Evolutionary conservation across 2,113 vertebrate species (phyloP), one percentile per base, ranked within the genome.

Genomic region (Recurvirostra avosetta): DNA sequence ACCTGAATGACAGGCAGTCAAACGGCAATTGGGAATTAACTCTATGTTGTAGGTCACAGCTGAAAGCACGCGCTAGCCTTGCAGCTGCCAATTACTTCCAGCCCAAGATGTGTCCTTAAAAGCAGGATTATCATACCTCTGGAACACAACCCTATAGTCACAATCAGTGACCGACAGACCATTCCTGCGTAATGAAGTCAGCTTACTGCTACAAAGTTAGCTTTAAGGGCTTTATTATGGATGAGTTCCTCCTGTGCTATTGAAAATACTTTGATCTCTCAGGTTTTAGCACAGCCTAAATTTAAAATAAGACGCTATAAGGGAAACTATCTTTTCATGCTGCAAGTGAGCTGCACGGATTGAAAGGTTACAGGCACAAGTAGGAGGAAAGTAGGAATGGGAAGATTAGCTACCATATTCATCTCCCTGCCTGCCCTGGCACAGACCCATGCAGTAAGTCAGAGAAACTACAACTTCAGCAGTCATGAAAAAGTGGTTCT

Each of bases 131-230:
- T 29, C 45, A 8, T 27, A 52, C 34, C 16, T 66, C 49, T 82
- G 34, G 26, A 49, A 70, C 43, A 83, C 34, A 86, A 26, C 16
- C 36, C 43, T 27, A 8, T 0, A 38, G 43, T 7, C 38, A 41
- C 29, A 19, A 12, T 32, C 18, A 83, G 27, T 0, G 3, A 77
- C n/a, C 0, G 0, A 73, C 29, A 0, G 2, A 32, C 50, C 45
- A 8, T 20, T 34, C 34, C 40, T 38, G 22, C 4, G 4, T 32
- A 49, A 34, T 36, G 40, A 76, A 90, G 65, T 53, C 78, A 82
- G 61, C 27, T 90, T 41, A 67, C 16, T 93, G 50, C 52, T 55
- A 65, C 5, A 1, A 63, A 80, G 71, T 40, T 65, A 59, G 75
- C 22, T 92, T 74, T 86, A 47, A 92, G 30, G 32, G 19, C 50